Base-by-base conservation (phyloP, 2,888 invertebrate species). In the Gymnoscelis rufifasciata region DNA sequence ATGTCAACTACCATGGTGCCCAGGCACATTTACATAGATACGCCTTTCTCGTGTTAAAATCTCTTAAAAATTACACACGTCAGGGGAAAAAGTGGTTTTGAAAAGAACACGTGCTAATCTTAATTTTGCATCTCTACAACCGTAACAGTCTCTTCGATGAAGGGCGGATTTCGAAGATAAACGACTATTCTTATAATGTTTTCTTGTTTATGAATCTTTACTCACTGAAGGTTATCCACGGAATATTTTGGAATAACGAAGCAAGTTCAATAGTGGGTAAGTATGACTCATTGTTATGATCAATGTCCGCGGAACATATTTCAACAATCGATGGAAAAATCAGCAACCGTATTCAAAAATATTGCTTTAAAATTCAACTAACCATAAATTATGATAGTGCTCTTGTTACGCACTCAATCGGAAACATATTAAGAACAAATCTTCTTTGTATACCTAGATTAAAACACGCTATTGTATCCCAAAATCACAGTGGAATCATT, bases 271-370 rank as follows among this genome's bases (percentile, higher is more conserved):
- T 35, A 23, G 26, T 26, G 19, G 19, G 14, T 39, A 19, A 28
- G 10, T 47, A 47, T 71, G 68, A 69, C 53, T 71, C 69, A 74
- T 63, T 68, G 66, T 65, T 64, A 64, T 47, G 51, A 62, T 58
- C 56, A 58, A 64, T 64, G 60, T 48, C 59, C 58, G 57, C 56
- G 61, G 50, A 64, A 64, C 56, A 56, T 62, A 67, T 74, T 73
- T 66, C 60, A 64, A 39, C 19, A 69, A 70, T 60, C 67, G 71
- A 70, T 64, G 64, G 64, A 60, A 61, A 59, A 46, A 56, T 43
- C 52, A 44, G 51, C 47, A 54, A 68, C 64, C 67, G 66, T 70
- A n/a, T n/a, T n/a, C n/a, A n/a, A n/a, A n/a, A n/a, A n/a, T n/a
- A n/a, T n/a, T n/a, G n/a, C n/a, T n/a, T n/a, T n/a, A n/a, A n/a